Evolutionary conservation across 1,140 invertebrate species (phyloP).

Genomic region (Solenopsis fugax): DNA sequence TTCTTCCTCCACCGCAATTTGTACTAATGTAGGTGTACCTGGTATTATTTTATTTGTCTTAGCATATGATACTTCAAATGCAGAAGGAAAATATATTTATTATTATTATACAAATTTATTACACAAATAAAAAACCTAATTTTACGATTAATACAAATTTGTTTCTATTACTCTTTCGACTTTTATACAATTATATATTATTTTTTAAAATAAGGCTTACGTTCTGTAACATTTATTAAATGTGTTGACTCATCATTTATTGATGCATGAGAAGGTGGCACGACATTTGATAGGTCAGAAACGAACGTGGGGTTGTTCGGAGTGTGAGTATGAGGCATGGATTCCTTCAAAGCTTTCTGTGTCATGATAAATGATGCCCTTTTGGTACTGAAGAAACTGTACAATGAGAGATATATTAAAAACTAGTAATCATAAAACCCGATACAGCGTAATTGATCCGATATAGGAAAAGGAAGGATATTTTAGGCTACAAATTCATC

Average conservation of each 20-base stretch:
- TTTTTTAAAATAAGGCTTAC: conserved; percentile 65
- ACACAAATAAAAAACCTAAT: not conserved
- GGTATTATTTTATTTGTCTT: not conserved
- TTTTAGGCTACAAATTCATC: no score
- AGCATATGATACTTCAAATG: conserved; percentile 12
- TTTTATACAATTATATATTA: not conserved
- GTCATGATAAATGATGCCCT: conserved; percentile 66
- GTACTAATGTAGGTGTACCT: not conserved
- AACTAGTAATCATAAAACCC: no score
- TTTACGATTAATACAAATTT: not conserved
- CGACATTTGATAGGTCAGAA: conserved; percentile 75
- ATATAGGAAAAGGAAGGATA: no score
- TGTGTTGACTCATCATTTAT: conserved; percentile 69
- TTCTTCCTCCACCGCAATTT: conserved; percentile 87
- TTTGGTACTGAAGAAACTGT: conserved; percentile 34
- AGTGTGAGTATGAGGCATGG: conserved; percentile 62
- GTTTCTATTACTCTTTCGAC: not conserved
- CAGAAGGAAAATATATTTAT: not conserved
- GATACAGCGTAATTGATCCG: no score
- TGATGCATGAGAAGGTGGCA: conserved; percentile 73
- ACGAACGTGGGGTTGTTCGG: conserved; percentile 81
- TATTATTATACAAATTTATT: not conserved
- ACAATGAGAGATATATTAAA: not conserved
- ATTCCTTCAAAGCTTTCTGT: conserved; percentile 68
- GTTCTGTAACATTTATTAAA: conserved; percentile 62